Conservation (phyloP, 2,888 invertebrate genomes). For the Cosmia trapezina region DNA sequence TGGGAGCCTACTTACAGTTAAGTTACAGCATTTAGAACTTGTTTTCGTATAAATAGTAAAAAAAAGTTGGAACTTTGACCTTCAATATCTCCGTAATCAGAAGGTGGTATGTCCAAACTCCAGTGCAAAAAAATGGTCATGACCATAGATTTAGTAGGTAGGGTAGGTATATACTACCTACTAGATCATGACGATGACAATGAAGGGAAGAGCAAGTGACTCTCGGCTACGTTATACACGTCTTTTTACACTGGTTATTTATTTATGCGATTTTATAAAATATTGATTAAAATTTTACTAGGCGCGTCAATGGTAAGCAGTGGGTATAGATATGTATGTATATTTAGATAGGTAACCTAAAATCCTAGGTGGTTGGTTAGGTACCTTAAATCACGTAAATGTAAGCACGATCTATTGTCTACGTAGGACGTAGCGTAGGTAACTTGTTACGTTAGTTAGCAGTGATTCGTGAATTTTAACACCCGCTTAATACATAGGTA, state of each 20-base stretch:
- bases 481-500: neutral
- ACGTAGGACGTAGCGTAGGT: too few species aligned
- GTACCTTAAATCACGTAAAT: neutral
- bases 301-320: too few species aligned
- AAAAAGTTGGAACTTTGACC: neutral
- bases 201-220: neutral
- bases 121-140: neutral
- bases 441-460: neutral
- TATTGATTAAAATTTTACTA: neutral
- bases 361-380: too few species aligned
- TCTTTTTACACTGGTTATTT: neutral
- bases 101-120: neutral
- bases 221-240: neutral
- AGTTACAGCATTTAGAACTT: neutral
- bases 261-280: neutral
- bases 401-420: neutral
- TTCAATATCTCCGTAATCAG: neutral
- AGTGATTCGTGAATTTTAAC: constrained; percentile 17
- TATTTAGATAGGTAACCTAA: too few species aligned
- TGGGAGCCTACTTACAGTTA: neutral
- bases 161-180: too few species aligned
- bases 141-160: too few species aligned
- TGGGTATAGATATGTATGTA: too few species aligned
- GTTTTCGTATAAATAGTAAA: neutral
- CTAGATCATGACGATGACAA: too few species aligned